phyloP scores from a whole-genome alignment of 2,113 vertebrate genomes.

The Ochotona curzoniae region DNA sequence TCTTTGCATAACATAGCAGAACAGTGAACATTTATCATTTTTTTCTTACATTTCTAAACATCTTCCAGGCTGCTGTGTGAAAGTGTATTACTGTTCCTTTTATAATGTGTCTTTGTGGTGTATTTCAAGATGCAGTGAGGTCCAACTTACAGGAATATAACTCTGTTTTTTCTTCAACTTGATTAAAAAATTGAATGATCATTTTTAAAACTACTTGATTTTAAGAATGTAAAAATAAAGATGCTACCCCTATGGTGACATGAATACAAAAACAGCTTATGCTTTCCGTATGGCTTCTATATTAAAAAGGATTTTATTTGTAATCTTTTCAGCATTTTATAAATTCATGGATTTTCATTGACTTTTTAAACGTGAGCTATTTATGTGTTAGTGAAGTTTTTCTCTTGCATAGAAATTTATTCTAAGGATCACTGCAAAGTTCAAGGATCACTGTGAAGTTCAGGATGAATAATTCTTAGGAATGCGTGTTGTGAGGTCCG shows the following conservation, averaged over 20 bases:
- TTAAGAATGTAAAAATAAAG: constrained; percentile 22
- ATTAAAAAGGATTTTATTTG: not conserved
- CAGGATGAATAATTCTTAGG: constrained; percentile 43
- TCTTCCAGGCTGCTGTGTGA: not conserved
- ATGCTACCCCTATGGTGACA: not conserved
- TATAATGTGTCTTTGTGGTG: constrained; percentile 34
- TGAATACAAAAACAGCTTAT: not conserved
- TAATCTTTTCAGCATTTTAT: not conserved
- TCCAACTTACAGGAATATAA: not conserved
- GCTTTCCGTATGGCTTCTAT: not conserved
- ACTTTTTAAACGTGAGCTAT: not conserved
- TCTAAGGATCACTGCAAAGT: not conserved
- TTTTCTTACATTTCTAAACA: constrained; percentile 60
- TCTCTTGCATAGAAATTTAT: not conserved
- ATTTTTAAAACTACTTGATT: constrained; percentile 39
- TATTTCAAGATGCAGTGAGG: constrained; percentile 13
- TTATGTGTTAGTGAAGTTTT: not conserved
- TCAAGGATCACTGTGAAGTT: not conserved
- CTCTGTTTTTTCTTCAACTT: not conserved
- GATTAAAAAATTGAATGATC: too few relatives aligned
- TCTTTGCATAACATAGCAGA: constrained; percentile 59
- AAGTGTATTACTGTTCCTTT: constrained; percentile 53
- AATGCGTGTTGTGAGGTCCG: not conserved
- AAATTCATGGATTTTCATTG: not conserved
- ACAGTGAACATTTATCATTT: constrained; percentile 57